Percentiles rank a stretch among this genome's conserved stretches.
Conservation (phyloP, 1,140 invertebrate genomes). For the Heliconius himera region DNA sequence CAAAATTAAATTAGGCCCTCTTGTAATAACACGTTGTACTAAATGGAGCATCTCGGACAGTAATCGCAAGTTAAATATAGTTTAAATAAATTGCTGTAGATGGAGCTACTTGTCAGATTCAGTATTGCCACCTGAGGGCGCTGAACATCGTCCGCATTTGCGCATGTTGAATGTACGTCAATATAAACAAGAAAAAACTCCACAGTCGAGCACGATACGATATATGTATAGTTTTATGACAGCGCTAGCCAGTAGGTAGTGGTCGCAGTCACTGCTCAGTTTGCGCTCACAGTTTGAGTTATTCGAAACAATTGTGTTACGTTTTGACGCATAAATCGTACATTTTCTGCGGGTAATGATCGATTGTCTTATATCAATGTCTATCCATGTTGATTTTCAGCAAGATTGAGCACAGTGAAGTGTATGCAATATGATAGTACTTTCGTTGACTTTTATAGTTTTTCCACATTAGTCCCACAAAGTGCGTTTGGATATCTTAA, state of each 20-base stretch:
- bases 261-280: conserved; percentile 50
- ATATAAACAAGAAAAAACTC: conserved; percentile 75
- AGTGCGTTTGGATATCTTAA: not conserved
- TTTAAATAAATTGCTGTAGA: conserved; percentile 12
- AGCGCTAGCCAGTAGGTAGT: conserved; percentile 61
- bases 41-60: not conserved
- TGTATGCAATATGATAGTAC: conserved; percentile 42
- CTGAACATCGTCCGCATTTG: conserved; percentile 40
- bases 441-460: conserved; percentile 21
- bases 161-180: conserved; percentile 70
- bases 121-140: conserved; percentile 37
- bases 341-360: conserved; percentile 63
- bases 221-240: conserved; percentile 69
- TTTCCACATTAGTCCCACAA: not conserved
- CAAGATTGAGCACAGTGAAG: conserved; percentile 3
- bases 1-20: not conserved
- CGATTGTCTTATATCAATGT: conserved; percentile 54
- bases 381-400: conserved; percentile 41
- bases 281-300: conserved; percentile 69
- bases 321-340: conserved; percentile 57
- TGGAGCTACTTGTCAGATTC: conserved; percentile 24
- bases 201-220: conserved; percentile 57
- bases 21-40: not conserved
- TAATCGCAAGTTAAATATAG: not conserved
- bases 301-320: conserved; percentile 65